phyloP scores from a whole-genome alignment of 2,888 invertebrate genomes.

The Creontiades dilutus region DNA sequence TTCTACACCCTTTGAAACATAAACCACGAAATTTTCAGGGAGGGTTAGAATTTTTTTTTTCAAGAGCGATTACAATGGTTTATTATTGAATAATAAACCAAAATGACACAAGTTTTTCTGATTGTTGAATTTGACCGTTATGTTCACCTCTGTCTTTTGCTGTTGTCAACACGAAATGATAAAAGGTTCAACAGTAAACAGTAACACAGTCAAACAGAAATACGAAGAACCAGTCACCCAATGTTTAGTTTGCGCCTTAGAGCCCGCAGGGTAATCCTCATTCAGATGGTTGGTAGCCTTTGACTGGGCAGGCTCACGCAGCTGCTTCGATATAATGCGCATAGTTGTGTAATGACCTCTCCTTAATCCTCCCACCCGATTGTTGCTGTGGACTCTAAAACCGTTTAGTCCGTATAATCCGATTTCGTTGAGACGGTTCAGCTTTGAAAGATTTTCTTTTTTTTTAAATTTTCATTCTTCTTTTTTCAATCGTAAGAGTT shows the following conservation, averaged over 20 bases:
- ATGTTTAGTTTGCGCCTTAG: not conserved
- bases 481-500: not conserved
- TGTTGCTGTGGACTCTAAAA: constrained; percentile 10
- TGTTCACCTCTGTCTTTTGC: no score
- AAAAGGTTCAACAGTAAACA: no score
- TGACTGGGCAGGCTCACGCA: not conserved
- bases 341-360: constrained; percentile 35
- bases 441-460: not conserved
- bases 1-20: no score
- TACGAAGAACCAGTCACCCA: not conserved
- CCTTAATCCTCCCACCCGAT: constrained; percentile 12
- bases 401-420: constrained; percentile 19
- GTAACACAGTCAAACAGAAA: not conserved
- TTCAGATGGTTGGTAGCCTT: not conserved
- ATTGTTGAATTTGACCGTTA: no score
- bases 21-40: no score
- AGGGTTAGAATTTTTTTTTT: no score
- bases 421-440: constrained; percentile 17
- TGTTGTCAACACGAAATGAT: no score
- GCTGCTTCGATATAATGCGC: not conserved
- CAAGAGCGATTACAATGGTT: no score
- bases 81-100: no score
- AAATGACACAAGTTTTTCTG: no score
- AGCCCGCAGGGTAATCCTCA: not conserved
- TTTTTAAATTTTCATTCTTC: not conserved